Evolutionary conservation across 2,888 invertebrate species (phyloP).

Genomic region (Bombylius major): DNA sequence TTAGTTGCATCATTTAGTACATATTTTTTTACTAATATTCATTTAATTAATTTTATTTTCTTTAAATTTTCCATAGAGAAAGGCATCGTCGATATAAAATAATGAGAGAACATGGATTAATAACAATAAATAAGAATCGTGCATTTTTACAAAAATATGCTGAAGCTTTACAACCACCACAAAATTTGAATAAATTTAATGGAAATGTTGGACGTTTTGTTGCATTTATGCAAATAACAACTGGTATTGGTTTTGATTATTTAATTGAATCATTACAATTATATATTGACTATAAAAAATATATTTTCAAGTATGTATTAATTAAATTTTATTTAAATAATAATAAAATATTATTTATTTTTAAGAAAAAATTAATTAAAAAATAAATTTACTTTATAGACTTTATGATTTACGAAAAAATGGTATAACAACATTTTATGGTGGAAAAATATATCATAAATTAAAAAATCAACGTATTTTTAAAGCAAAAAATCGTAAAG

Average conservation of each 20-base stretch:
- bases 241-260: slow-evolving; percentile 59
- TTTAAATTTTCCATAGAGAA: slow-evolving; percentile 37
- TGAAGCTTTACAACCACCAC: slow-evolving; percentile 42
- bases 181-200: slow-evolving; percentile 31
- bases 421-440: slow-evolving; percentile 54
- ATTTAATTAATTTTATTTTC: background rate
- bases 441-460: slow-evolving; percentile 51
- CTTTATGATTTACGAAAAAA: slow-evolving; percentile 53
- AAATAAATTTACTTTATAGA: slow-evolving; percentile 23
- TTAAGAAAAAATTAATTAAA: slow-evolving; percentile 22
- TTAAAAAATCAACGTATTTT: slow-evolving; percentile 42
- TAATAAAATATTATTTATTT: background rate
- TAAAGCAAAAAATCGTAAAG: slow-evolving; percentile 22
- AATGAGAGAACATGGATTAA: slow-evolving; percentile 65
- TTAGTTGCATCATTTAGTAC: background rate
- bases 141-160: slow-evolving; percentile 61
- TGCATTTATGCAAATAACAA: slow-evolving; percentile 63
- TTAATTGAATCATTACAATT: slow-evolving; percentile 63
- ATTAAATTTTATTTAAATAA: background rate
- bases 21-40: background rate
- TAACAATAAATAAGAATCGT: slow-evolving; percentile 55
- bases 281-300: slow-evolving; percentile 53
- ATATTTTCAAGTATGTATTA: slow-evolving; percentile 39
- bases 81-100: slow-evolving; percentile 58
- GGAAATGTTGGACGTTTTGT: slow-evolving; percentile 38